Base-by-base conservation (phyloP, 1,140 invertebrate genomes). In the Diachasma alloeum region DNA sequence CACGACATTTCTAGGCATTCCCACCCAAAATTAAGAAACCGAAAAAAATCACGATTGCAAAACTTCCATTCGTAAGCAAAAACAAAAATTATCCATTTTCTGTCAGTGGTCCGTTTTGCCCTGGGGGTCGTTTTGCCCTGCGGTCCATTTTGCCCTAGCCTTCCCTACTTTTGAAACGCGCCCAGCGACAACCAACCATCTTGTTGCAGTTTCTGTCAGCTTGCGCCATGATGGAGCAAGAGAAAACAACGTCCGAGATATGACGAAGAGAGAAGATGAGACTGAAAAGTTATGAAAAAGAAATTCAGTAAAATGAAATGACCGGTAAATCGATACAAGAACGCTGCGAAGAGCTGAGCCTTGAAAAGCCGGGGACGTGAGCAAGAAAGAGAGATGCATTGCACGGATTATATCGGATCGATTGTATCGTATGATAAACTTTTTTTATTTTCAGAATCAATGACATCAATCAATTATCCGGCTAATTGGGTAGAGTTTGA, bases 291-390 rank as follows among this genome's bases (percentile, higher is more conserved):
- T 26, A 22, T 31, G 42, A n/a, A 22, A 53, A 22, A 72, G 26
- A 15, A 72, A n/a, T n/a, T 46, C 13, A 53, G 36, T 53, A 75
- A 75, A 75, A 42, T 26, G 26, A 59, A 66, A 72, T 71, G 36
- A 72, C 31, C 75, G 75, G 71, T 76, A 76, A 76, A 76, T 76
- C 75, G 68, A 75, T 75, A 69, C 22, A 46, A 48, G 70, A 72
- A 36, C 26, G 17, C 19, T n/a, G 15, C 13, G 53, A 11, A 56
- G 44, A 44, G 15, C 36, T 71, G 10, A n/a, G n/a, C n/a, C n/a
- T 59, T 59, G 10, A 59, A 19, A 22, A n/a, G 36, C 53, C 37
- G 56, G 22, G 53, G 24, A 74, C 17, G 59, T 17, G 13, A 63
- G 56, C 59, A 74, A 74, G 72, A 66, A 74, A 66, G 37, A 67